Percentiles rank a stretch among this genome's conserved stretches.
These are phyloP conservation scores for Thunnus thynnus DNA, from an alignment of 2,113 vertebrate species.

Conservation along the genomic window DNA sequence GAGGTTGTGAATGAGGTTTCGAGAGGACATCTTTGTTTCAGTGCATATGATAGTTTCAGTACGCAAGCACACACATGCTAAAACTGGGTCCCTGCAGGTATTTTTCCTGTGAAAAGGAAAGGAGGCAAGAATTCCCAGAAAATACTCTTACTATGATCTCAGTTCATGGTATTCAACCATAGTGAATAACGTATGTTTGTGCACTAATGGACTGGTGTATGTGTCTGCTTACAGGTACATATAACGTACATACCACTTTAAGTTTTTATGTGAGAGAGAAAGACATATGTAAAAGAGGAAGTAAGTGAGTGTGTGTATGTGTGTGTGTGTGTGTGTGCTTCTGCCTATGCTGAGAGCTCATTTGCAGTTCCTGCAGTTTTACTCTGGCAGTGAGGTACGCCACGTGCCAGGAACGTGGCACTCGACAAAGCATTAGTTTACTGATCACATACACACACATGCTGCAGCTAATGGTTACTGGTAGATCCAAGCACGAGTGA, in stretches of 20 bases:
- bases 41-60: background rate
- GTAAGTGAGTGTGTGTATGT: conserved; percentile 7
- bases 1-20: background rate
- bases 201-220: too few relatives aligned
- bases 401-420: conserved; percentile 82
- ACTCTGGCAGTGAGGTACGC: conserved; percentile 67
- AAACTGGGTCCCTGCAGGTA: too few relatives aligned
- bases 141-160: background rate
- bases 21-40: background rate
- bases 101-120: background rate
- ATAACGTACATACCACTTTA: background rate
- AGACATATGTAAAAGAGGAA: conserved; percentile 12
- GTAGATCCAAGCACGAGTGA: conserved; percentile 74
- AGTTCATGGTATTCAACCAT: background rate
- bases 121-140: background rate
- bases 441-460: conserved; percentile 78
- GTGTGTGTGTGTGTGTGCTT: conserved; percentile 16
- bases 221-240: background rate
- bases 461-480: conserved; percentile 74
- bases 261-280: background rate
- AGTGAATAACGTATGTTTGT: background rate
- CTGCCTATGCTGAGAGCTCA: conserved; percentile 57
- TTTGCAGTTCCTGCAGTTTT: conserved; percentile 74
- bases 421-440: conserved; percentile 74
- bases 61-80: too few relatives aligned